phyloP scores from a whole-genome alignment of 2,797 vertebrate genomes.

The Saxicola maurus region DNA sequence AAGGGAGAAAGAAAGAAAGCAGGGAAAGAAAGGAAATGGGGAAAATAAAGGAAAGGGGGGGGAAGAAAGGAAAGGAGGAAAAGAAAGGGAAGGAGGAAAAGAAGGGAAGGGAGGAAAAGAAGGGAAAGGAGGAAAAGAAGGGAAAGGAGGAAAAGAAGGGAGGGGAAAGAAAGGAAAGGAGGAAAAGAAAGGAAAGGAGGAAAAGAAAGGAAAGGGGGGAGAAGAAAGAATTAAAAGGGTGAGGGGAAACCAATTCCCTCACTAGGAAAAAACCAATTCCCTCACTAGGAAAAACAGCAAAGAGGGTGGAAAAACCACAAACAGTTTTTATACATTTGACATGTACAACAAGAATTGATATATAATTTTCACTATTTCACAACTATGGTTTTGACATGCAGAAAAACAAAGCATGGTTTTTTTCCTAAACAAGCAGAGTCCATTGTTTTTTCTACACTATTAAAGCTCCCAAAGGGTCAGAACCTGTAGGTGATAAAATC shows the following conservation, averaged over 20 bases:
- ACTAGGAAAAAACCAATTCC: neutral
- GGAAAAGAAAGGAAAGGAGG: too few relatives aligned
- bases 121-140: neutral
- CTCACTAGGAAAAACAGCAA: neutral
- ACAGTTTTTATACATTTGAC: neutral
- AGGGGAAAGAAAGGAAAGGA: too few relatives aligned
- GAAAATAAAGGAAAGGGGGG: accelerated
- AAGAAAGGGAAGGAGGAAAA: neutral
- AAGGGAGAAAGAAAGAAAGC: neutral
- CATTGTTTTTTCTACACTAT: neutral
- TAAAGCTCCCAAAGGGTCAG: neutral
- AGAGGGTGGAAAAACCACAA: accelerated
- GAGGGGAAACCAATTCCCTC: neutral
- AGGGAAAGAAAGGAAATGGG: neutral
- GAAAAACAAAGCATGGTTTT: neutral
- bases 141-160: accelerated
- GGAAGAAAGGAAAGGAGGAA: neutral
- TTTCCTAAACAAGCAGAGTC: neutral
- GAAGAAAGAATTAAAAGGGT: neutral
- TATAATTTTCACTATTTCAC: neutral
- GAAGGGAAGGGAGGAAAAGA: neutral
- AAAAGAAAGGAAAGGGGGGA: neutral
- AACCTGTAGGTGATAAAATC: neutral
- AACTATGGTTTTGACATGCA: neutral
- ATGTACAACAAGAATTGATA: neutral